phyloP scores from a whole-genome alignment of 2,797 vertebrate genomes.

The Argentina silus region DNA sequence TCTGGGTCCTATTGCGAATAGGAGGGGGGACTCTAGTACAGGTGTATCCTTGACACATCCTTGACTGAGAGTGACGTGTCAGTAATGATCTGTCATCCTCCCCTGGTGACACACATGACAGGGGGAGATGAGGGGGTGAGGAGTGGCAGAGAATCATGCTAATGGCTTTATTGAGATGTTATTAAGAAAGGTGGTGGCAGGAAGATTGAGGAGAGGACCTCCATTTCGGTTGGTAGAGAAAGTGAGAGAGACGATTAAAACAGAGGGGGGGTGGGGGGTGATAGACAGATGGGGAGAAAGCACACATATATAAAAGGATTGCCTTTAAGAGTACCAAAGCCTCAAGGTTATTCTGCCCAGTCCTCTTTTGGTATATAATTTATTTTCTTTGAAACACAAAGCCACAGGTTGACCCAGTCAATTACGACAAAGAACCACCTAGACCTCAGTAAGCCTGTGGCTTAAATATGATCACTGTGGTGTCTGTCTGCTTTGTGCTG shows the following conservation, averaged over 20 bases:
- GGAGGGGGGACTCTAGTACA: slow-evolving; percentile 9
- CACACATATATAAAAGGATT: slow-evolving; percentile 31
- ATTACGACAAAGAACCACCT: slow-evolving; percentile 35
- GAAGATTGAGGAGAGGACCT: slow-evolving; percentile 23
- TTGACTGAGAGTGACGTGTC: slow-evolving; percentile 17
- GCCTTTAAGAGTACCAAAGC: slow-evolving; percentile 22
- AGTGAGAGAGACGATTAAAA: neutral
- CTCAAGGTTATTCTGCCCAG: slow-evolving; percentile 25
- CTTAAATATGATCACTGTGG: slow-evolving; percentile 18
- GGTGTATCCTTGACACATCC: slow-evolving; percentile 20
- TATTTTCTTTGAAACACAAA: slow-evolving; percentile 52
- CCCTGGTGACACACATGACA: neutral
- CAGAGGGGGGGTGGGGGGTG: neutral
- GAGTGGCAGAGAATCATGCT: slow-evolving; percentile 36
- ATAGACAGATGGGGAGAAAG: neutral
- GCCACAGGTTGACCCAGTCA: slow-evolving; percentile 41
- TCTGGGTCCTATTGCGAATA: neutral
- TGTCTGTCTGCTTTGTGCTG: slow-evolving; percentile 19
- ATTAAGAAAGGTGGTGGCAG: neutral
- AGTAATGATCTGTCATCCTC: slow-evolving; percentile 21
- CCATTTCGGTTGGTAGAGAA: slow-evolving; percentile 9
- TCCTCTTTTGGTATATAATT: slow-evolving; percentile 44
- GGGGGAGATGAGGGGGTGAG: neutral
- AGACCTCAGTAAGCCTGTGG: slow-evolving; percentile 22
- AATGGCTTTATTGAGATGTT: slow-evolving; percentile 35